Percentiles rank a stretch among this genome's conserved stretches.
phyloP scores from a whole-genome alignment of 2,888 invertebrate genomes.

The Leptura quadrifasciata region DNA sequence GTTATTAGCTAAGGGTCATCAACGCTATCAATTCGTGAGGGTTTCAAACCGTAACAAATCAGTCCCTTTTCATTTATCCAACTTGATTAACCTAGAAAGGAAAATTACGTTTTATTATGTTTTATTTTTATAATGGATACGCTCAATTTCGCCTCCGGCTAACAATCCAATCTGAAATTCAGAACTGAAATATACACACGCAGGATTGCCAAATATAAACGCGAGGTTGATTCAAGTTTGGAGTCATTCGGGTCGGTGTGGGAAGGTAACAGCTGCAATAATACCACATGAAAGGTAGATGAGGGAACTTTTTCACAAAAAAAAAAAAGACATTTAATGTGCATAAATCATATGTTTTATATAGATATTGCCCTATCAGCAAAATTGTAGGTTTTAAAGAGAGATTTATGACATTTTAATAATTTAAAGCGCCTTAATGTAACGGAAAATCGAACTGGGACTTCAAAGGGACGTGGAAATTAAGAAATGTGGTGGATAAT shows the following conservation, averaged over 20 bases:
- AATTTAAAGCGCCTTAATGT: too few species aligned
- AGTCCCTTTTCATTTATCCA: too few species aligned
- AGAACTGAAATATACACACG: slow-evolving; percentile 21
- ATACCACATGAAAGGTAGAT: slow-evolving; percentile 23
- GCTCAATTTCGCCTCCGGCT: background rate
- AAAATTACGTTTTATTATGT: background rate
- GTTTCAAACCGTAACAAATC: too few species aligned
- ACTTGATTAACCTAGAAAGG: too few species aligned
- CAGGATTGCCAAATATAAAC: slow-evolving; percentile 25
- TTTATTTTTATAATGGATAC: background rate
- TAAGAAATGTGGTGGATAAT: background rate
- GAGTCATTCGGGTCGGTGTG: slow-evolving; percentile 19
- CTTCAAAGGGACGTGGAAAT: background rate
- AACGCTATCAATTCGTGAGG: too few species aligned
- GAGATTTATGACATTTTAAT: background rate
- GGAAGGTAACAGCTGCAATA: slow-evolving; percentile 37
- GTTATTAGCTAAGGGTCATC: too few species aligned
- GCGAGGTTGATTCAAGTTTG: slow-evolving; percentile 9
- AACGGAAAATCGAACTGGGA: too few species aligned
- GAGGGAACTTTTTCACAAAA: slow-evolving; percentile 15
- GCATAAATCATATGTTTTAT: background rate
- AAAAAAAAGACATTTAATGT: slow-evolving; percentile 9
- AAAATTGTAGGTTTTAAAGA: background rate
- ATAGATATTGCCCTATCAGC: background rate
- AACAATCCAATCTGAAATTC: slow-evolving; percentile 7